Conservation (phyloP, 2,797 vertebrate species). For the Cossypha caffra region DNA sequence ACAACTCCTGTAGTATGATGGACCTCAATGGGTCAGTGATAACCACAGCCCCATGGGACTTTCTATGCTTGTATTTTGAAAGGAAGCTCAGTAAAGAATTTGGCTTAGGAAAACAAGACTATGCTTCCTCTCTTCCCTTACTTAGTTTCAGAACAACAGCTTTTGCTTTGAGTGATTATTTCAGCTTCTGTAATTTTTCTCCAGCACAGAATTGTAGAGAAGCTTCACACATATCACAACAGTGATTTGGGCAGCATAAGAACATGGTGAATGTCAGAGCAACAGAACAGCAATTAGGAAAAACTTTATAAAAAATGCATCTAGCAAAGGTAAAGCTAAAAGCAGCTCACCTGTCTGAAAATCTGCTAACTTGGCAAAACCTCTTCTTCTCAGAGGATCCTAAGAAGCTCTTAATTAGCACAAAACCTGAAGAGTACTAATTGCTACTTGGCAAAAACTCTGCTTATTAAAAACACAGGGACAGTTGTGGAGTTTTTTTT, state of each 20-base stretch:
- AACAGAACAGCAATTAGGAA: not conserved
- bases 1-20: not conserved
- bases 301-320: not conserved
- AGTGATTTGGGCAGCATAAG: not conserved
- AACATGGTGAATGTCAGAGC: not conserved
- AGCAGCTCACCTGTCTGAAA: not conserved
- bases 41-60: not conserved
- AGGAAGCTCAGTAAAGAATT: conserved; percentile 30
- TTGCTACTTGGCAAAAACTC: not conserved
- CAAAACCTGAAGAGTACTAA: not conserved
- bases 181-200: conserved; percentile 14
- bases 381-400: not conserved
- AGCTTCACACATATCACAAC: not conserved
- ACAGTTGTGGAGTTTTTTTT: accelerated
- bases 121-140: not conserved
- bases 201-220: not conserved
- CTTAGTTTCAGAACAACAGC: conserved; percentile 18
- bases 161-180: conserved; percentile 28
- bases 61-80: conserved; percentile 33
- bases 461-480: not conserved
- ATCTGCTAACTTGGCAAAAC: not conserved
- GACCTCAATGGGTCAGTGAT: not conserved
- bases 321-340: not conserved
- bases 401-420: not conserved
- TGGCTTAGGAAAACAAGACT: conserved; percentile 41